These are phyloP conservation scores for Pristionchus mayeri DNA, from an alignment of 2,888 invertebrate species.

Conservation along the genomic window DNA sequence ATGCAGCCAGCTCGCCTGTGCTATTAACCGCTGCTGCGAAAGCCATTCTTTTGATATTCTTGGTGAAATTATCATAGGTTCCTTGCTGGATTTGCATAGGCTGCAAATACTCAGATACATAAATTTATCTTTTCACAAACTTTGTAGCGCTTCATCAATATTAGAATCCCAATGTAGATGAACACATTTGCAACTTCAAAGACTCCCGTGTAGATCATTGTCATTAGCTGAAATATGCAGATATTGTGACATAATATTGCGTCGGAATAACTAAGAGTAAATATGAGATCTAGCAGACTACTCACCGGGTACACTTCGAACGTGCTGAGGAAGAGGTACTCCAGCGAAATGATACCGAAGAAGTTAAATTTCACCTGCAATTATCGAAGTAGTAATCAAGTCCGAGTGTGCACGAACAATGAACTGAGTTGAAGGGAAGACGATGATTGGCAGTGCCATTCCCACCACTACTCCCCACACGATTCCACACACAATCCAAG, in stretches of 20 bases:
- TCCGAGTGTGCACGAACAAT: too few relatives aligned
- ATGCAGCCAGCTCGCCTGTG: background rate
- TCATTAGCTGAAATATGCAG: background rate
- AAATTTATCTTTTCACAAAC: background rate
- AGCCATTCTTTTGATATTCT: background rate
- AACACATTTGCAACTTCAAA: background rate
- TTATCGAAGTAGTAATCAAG: background rate
- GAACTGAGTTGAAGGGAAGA: background rate
- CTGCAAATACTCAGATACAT: background rate
- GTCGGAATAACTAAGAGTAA: background rate
- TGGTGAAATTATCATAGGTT: background rate
- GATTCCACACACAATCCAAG: background rate
- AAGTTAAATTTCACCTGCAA: background rate
- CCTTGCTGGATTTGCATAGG: background rate
- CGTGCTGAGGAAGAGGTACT: background rate
- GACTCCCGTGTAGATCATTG: background rate
- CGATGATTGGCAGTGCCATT: background rate
- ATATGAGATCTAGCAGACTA: background rate
- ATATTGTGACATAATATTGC: background rate
- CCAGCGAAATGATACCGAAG: background rate
- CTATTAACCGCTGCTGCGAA: background rate
- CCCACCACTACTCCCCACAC: background rate
- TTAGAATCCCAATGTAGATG: background rate
- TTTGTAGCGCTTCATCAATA: background rate
- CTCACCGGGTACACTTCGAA: background rate